A percentile compares a stretch with the other conserved stretches of the same genome.
phyloP scores from a whole-genome alignment of 2,113 vertebrate species.

The Hippoglossus stenolepis region DNA sequence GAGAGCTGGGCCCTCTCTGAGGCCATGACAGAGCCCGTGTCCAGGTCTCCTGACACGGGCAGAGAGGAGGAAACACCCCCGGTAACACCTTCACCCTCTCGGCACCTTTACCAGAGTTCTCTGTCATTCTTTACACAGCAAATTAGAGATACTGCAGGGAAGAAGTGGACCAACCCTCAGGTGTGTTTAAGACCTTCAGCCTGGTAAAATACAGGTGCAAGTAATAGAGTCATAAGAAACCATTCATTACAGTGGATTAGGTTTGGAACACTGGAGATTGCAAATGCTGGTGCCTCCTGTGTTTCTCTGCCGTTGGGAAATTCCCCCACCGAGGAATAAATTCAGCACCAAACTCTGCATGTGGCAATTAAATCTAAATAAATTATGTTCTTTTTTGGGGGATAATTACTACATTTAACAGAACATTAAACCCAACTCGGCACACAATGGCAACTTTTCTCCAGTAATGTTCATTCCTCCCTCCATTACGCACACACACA shows the following conservation, averaged over 20 bases:
- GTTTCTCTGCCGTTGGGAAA: slow-evolving; percentile 56
- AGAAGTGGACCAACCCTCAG: slow-evolving; percentile 14
- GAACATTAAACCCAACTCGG: slow-evolving; percentile 33
- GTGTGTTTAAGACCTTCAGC: background rate
- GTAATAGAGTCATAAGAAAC: slow-evolving; percentile 45
- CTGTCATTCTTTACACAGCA: slow-evolving; percentile 16
- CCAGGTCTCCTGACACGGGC: background rate
- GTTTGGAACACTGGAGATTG: slow-evolving; percentile 23
- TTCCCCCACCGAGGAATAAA: slow-evolving; percentile 53
- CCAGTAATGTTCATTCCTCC: slow-evolving; percentile 22
- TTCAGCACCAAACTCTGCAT: slow-evolving; percentile 34
- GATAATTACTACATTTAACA: slow-evolving; percentile 53
- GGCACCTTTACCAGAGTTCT: slow-evolving; percentile 8
- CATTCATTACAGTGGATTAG: slow-evolving; percentile 50
- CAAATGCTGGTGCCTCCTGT: slow-evolving; percentile 8
- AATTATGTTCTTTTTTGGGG: slow-evolving; percentile 16
- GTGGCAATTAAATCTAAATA: slow-evolving; percentile 46
- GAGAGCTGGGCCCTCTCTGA: slow-evolving; percentile 20
- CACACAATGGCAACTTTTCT: slow-evolving; percentile 57
- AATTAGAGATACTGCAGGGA: slow-evolving; percentile 12
- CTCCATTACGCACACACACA: slow-evolving; percentile 59
- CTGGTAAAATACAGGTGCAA: slow-evolving; percentile 37
- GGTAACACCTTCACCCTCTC: slow-evolving; percentile 44
- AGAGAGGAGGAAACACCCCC: background rate
- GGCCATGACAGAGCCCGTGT: slow-evolving; percentile 15